Evolutionary conservation across 2,113 vertebrate genomes (phyloP), one percentile per base, ranked within the genome.

Genomic region (Rhadina sibilatrix): DNA sequence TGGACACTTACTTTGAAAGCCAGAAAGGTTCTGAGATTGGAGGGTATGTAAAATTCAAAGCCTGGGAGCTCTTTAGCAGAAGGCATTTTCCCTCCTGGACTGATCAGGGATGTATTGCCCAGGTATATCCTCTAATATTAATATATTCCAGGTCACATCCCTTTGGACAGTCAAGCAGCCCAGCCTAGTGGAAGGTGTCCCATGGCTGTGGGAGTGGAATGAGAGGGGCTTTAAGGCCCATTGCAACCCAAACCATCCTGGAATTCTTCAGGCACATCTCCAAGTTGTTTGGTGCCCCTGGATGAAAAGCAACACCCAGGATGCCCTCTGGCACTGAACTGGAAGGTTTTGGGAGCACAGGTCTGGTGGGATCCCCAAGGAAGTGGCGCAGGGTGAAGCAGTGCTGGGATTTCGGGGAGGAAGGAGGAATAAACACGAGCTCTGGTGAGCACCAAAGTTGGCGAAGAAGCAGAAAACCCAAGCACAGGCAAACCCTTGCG

Each of bases 401-500:
- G 69, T 50, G 93, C 18, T 12, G 2, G 52, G 44, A 46, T 49
- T 63, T 27, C 0, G 0, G 21, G 38, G 50, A 71, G 83, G 37
- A 44, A 56, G 47, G 57, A 57, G 75, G 50, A 64, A n/a, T 22
- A 30, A 94, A 59, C 54, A 7, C 0, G 0, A 76, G 70, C 70
- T 91, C 53, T 1, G 4, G 25, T 5, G 20, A 61, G 70, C 30
- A 8, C 0, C 1, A 12, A 1, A 77, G 40, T 42, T 75, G 77
- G 46, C 1, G 3, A 61, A 85, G 81, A 3, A 0, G 33, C 21
- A 3, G 64, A 25, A 83, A 25, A 38, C 21, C 25, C 53, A 12
- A 69, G 28, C 28, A 3, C 1, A 0, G 60, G 64, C 10, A 1
- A 76, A 46, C 25, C 27, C 1, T 8, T 37, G 65, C 49, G 50